Evolutionary conservation across 2,113 vertebrate genomes (phyloP).

Genomic region (Colossoma macropomum): DNA sequence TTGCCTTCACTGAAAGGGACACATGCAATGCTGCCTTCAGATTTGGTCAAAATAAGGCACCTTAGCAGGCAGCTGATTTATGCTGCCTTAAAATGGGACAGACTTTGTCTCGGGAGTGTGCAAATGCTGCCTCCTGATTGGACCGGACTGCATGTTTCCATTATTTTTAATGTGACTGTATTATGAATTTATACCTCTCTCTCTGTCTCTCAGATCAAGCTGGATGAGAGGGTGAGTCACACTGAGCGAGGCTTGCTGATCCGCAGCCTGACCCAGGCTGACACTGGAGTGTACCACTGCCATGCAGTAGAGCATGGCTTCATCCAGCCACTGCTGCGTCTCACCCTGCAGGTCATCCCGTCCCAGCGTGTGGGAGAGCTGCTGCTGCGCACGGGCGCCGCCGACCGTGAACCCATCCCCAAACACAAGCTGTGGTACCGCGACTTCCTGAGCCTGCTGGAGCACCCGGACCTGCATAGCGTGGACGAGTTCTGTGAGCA

Average conservation of each 20-base stretch:
- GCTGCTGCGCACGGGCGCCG: conserved; percentile 80
- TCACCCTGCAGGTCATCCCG: conserved; percentile 93
- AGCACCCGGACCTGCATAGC: conserved; percentile 95
- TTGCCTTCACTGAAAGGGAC: no score
- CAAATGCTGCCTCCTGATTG: no score
- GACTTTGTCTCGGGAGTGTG: no score
- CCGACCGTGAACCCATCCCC: conserved; percentile 76
- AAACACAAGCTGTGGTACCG: conserved; percentile 95
- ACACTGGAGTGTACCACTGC: conserved; percentile 90
- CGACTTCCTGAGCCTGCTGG: conserved; percentile 95
- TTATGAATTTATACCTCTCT: background rate
- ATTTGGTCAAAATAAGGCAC: no score
- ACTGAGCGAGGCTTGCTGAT: conserved; percentile 93
- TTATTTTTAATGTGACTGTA: no score
- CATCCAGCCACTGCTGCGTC: conserved; percentile 91
- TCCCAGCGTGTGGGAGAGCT: conserved; percentile 89
- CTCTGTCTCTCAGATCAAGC: conserved; percentile 80
- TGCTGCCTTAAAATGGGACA: no score
- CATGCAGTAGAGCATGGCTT: conserved; percentile 95
- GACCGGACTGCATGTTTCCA: no score
- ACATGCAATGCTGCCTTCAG: no score
- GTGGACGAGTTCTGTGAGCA: conserved; percentile 98
- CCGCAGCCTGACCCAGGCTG: conserved; percentile 84
- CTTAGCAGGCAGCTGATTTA: no score
- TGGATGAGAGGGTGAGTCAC: conserved; percentile 83